These are phyloP conservation scores for Antigone vipio DNA, from an alignment of 2,113 vertebrate species.

Conservation along the genomic window DNA sequence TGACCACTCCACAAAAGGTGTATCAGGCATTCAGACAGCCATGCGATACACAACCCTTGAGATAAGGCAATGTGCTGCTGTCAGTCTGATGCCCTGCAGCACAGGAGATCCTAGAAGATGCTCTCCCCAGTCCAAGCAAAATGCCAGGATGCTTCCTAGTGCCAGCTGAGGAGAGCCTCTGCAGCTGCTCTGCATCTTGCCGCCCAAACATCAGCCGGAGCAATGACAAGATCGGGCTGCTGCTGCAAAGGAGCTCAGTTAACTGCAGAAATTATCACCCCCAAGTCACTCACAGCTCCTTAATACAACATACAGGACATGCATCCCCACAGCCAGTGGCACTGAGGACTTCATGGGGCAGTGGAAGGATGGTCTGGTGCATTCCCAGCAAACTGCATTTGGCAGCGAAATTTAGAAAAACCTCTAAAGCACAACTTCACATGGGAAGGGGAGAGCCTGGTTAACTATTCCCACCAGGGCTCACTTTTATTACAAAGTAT, in stretches of 20 bases:
- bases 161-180: background rate
- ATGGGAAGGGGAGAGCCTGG: background rate
- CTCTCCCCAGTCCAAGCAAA: background rate
- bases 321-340: background rate
- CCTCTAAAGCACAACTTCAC: background rate
- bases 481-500: background rate
- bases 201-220: background rate
- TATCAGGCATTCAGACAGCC: background rate
- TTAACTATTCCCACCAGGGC: background rate
- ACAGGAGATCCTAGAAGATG: background rate
- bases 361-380: background rate
- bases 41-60: background rate
- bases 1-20: background rate
- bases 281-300: background rate
- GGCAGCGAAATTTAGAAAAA: background rate
- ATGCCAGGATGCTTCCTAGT: background rate
- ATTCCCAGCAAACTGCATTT: background rate
- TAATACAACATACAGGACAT: background rate
- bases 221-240: background rate
- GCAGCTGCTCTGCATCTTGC: background rate
- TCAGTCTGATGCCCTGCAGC: background rate
- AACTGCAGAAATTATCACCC: background rate
- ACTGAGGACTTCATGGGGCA: background rate
- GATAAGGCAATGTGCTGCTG: rapidly evolving
- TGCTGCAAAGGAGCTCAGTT: background rate